Conservation (phyloP, 2,113 vertebrate genomes). For the Mandrillus leucophaeus region DNA sequence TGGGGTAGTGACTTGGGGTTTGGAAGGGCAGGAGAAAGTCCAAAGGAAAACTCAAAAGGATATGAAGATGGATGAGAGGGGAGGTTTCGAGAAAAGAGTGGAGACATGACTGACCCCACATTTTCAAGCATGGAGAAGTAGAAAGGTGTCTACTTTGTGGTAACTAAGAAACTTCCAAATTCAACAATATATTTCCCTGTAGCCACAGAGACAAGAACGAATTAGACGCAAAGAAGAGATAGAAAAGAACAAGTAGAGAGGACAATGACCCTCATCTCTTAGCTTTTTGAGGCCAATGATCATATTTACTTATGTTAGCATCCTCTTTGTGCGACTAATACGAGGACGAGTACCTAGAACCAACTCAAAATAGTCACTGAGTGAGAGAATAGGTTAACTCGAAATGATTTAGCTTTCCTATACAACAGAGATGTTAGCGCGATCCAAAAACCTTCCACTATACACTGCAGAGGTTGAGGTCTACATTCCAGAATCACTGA, state of each 20-base stretch:
- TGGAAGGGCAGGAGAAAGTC: not conserved
- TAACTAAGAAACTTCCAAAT: not conserved
- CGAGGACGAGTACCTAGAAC: not conserved
- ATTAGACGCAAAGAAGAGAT: not conserved
- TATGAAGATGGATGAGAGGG: not conserved
- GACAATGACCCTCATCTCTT: not conserved
- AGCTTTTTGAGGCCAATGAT: not conserved
- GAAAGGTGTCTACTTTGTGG: not conserved
- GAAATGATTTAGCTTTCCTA: not conserved
- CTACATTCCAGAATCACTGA: not conserved
- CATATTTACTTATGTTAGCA: not conserved
- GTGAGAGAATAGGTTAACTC: not conserved
- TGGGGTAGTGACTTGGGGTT: not conserved
- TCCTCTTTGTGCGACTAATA: not conserved
- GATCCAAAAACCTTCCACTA: not conserved
- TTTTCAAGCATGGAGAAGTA: not conserved
- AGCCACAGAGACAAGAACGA: not conserved
- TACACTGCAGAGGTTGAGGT: no score
- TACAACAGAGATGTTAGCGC: not conserved
- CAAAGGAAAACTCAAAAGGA: not conserved
- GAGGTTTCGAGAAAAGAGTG: not conserved
- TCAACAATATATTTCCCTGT: not conserved
- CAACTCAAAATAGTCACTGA: not conserved
- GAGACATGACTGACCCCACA: not conserved
- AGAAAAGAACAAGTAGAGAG: not conserved